phyloP scores from a whole-genome alignment of 2,113 vertebrate species.

The Percopsis transmontana region DNA sequence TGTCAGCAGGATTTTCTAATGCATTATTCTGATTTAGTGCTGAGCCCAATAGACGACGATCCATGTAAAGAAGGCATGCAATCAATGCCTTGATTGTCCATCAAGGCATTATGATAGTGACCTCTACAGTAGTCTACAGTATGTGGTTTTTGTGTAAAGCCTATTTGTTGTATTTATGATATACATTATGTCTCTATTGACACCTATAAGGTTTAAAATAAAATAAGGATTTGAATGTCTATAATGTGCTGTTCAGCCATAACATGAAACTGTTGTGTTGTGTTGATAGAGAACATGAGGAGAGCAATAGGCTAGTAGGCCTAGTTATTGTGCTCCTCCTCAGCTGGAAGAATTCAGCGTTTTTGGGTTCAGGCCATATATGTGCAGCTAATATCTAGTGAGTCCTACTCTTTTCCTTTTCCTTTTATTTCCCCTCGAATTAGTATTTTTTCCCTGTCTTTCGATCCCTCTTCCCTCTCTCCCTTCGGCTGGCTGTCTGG shows the following conservation, averaged over 20 bases:
- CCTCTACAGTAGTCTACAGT: not conserved
- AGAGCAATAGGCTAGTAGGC: not conserved
- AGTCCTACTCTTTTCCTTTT: slow-evolving; percentile 14
- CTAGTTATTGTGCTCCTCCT: slow-evolving; percentile 36
- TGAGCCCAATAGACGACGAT: not conserved
- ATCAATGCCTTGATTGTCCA: too few relatives aligned
- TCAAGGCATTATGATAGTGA: too few relatives aligned
- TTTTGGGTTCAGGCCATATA: slow-evolving; percentile 44
- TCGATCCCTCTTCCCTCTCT: not conserved
- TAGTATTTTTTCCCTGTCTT: not conserved
- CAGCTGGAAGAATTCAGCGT: slow-evolving; percentile 53
- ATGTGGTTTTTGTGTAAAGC: not conserved
- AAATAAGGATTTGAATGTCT: too few relatives aligned
- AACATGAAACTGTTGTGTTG: not conserved
- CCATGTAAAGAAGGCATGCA: not conserved
- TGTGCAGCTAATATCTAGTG: slow-evolving; percentile 41
- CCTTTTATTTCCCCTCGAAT: not conserved
- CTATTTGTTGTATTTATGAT: too few relatives aligned
- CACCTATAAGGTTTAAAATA: too few relatives aligned
- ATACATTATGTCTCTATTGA: too few relatives aligned
- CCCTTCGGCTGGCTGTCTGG: slow-evolving; percentile 16
- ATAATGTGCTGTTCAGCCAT: too few relatives aligned
- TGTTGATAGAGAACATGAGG: slow-evolving; percentile 20
- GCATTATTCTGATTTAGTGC: not conserved
- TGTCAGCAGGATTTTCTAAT: not conserved